Percentiles rank a stretch among this genome's conserved stretches.
phyloP scores from a whole-genome alignment of 1,140 invertebrate genomes.

The Caerostris darwini region DNA sequence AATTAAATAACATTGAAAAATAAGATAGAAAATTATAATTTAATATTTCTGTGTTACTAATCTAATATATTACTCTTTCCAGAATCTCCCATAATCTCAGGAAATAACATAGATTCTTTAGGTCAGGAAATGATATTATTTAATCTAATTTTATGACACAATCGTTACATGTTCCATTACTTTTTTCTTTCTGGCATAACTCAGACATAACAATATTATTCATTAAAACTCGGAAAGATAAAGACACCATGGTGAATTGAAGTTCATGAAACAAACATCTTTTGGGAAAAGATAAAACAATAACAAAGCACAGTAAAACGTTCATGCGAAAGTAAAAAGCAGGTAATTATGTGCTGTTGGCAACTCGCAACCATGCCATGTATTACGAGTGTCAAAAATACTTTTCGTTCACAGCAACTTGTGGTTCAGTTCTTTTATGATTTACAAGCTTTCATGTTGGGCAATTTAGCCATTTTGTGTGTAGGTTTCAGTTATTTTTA shows the following conservation, averaged over 20 bases:
- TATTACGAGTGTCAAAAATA: neutral
- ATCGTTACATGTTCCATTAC: too few species aligned
- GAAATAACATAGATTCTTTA: too few species aligned
- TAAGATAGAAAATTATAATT: too few species aligned
- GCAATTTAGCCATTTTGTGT: neutral
- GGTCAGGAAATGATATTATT: too few species aligned
- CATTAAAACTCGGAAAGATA: neutral
- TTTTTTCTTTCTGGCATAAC: too few species aligned
- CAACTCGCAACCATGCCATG: neutral
- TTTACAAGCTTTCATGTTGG: neutral
- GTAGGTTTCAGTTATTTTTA: constrained; percentile 22
- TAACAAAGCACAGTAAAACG: neutral
- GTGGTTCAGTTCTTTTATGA: neutral
- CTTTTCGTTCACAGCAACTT: neutral
- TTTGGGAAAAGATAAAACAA: neutral
- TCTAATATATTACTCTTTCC: too few species aligned
- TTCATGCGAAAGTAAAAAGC: neutral
- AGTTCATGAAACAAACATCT: neutral
- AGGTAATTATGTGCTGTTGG: neutral
- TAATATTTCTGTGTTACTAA: too few species aligned
- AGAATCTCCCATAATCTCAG: too few species aligned
- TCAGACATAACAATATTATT: too few species aligned
- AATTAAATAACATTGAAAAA: too few species aligned
- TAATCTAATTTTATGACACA: too few species aligned
- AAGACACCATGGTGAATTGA: neutral